Percentiles rank a stretch among this genome's conserved stretches.
Evolutionary conservation across 2,113 vertebrate species (phyloP).

Genomic region (Mirza zaza): DNA sequence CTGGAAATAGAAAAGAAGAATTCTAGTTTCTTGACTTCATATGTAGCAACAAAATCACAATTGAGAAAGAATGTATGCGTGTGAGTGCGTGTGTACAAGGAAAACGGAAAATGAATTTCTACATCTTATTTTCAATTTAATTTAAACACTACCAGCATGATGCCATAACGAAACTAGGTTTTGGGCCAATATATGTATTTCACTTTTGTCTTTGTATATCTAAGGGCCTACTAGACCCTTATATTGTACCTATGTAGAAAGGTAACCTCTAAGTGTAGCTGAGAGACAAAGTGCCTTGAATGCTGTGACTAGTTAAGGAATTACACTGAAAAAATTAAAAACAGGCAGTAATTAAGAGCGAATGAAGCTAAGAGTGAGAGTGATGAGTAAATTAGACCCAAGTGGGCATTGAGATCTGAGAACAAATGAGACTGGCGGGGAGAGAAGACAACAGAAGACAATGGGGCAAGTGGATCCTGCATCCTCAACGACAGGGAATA

Average conservation of each 20-base stretch:
- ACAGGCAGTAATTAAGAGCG: constrained; percentile 44
- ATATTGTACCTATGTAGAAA: neutral
- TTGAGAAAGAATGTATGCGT: neutral
- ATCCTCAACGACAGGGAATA: neutral
- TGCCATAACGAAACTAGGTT: neutral
- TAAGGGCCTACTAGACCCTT: neutral
- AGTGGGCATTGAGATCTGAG: neutral
- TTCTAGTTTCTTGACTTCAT: neutral
- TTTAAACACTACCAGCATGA: neutral
- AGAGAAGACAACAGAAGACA: too few species aligned
- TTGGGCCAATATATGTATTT: neutral
- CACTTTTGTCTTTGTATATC: neutral
- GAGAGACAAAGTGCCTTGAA: constrained; percentile 28
- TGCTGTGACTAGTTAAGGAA: constrained; percentile 36
- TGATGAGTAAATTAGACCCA: neutral
- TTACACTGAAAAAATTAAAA: constrained; percentile 46
- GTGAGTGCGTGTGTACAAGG: neutral
- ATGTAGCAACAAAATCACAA: neutral
- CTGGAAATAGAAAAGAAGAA: neutral
- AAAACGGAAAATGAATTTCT: neutral
- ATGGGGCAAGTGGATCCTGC: too few species aligned
- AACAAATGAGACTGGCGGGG: neutral
- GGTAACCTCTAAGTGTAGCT: neutral
- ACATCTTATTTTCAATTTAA: neutral
- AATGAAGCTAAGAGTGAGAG: neutral